phyloP scores from a whole-genome alignment of 2,888 invertebrate genomes.

The Trachelus stipa region DNA sequence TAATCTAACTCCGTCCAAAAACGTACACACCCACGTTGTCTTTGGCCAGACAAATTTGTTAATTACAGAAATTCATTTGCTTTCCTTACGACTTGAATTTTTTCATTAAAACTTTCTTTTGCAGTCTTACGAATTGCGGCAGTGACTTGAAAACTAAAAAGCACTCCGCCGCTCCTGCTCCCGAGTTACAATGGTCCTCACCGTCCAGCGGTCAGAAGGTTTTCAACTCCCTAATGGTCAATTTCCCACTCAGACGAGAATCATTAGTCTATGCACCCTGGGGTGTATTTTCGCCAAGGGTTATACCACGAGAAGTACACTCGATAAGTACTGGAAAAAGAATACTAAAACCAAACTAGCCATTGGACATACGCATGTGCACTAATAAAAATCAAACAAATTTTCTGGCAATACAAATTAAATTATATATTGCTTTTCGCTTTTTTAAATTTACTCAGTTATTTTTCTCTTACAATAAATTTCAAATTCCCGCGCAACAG shows the following conservation, averaged over 20 bases:
- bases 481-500: background rate
- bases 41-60: background rate
- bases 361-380: constrained; percentile 31
- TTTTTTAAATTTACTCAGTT: background rate
- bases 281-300: constrained; percentile 34
- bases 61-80: background rate
- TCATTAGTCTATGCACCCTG: constrained; percentile 56
- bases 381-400: background rate
- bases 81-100: background rate
- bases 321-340: constrained; percentile 37
- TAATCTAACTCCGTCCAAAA: background rate
- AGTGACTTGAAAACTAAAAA: constrained; percentile 18
- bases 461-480: background rate
- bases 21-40: background rate
- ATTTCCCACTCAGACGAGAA: constrained; percentile 65
- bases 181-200: constrained; percentile 30
- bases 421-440: background rate
- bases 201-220: constrained; percentile 49
- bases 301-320: constrained; percentile 39
- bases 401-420: background rate
- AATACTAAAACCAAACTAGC: constrained; percentile 46
- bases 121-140: background rate
- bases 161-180: constrained; percentile 13
- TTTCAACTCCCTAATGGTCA: constrained; percentile 60
- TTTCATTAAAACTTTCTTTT: background rate